Base-by-base conservation (phyloP, 2,113 vertebrate genomes). In the Garra rufa region DNA sequence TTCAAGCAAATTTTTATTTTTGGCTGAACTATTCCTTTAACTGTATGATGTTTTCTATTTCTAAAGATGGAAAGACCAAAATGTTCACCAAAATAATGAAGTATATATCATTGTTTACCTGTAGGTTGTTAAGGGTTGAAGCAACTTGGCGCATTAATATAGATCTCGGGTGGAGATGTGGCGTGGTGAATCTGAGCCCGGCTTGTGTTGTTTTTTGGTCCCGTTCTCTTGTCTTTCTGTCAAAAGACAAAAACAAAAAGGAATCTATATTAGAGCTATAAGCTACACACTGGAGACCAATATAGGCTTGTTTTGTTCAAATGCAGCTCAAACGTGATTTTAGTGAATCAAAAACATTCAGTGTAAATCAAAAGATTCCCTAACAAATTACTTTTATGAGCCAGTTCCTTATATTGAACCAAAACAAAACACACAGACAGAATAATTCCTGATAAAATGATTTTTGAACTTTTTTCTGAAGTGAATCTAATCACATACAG, bases 71-170 rank as follows among this genome's bases (percentile, higher is more conserved):
- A 67, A 67, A 67, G 2, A 67, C 15, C 34, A 9, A 30, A 19
- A 67, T 9, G 3, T 69, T 38, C 1, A 5, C 34, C 6, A 7
- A 28, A 24, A 73, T 63, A 10, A 28, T n/a, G n/a, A 28, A 50
- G 26, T 8, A 57, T n/a, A 57, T 8, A 3, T 9, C 52, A 57
- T 57, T 8, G 9, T 17, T 50, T 79, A 79, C 76, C 76, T 63
- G 76, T 15, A 38, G n/a, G 55, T 38, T 28, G 55, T 61, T 15
- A 63, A 44, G 55, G n/a, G 11, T 43, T 77, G 76, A 41, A 43
- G 55, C 44, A 75, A 75, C 14, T 61, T 44, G 76, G 38, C 4
- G 2, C 55, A 79, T 79, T 61, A 79, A 79, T 44, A 17, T 3
- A 79, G 30, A 61, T 41, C 4, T 6, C 13, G 43, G 55, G 9